Conservation (phyloP, 2,113 vertebrate genomes). For the Phylloscopus trochilus region DNA sequence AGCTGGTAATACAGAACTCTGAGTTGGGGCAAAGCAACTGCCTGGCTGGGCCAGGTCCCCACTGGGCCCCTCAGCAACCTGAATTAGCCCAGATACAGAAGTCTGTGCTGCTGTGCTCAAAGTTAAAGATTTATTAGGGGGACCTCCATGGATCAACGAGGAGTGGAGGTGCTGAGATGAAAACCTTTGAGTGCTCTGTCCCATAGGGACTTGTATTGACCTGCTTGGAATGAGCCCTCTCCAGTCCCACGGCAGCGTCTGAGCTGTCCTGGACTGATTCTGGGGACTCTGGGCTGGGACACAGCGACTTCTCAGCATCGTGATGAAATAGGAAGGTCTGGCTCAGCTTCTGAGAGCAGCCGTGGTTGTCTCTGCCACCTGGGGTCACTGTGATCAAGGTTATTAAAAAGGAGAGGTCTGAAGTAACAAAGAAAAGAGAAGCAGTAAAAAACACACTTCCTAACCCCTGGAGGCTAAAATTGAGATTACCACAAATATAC, state of each 20-base stretch:
- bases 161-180: background rate
- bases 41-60: background rate
- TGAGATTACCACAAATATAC: background rate
- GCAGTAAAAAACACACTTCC: background rate
- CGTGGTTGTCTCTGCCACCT: slow-evolving; percentile 59
- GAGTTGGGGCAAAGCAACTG: background rate
- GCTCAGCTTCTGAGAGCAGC: background rate
- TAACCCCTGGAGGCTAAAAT: background rate
- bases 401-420: background rate
- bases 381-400: slow-evolving; percentile 75
- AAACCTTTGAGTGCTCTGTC: background rate
- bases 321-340: background rate
- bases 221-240: background rate
- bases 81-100: background rate
- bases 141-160: background rate
- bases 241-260: background rate
- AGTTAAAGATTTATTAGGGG: background rate
- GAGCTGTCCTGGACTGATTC: background rate
- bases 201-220: accelerated
- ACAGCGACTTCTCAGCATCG: background rate
- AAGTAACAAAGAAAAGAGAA: background rate
- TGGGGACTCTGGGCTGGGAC: background rate
- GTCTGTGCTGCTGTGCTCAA: background rate
- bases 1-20: background rate
- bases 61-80: background rate